phyloP scores from a whole-genome alignment of 2,888 invertebrate species.

The Stegana nigrithorax region DNA sequence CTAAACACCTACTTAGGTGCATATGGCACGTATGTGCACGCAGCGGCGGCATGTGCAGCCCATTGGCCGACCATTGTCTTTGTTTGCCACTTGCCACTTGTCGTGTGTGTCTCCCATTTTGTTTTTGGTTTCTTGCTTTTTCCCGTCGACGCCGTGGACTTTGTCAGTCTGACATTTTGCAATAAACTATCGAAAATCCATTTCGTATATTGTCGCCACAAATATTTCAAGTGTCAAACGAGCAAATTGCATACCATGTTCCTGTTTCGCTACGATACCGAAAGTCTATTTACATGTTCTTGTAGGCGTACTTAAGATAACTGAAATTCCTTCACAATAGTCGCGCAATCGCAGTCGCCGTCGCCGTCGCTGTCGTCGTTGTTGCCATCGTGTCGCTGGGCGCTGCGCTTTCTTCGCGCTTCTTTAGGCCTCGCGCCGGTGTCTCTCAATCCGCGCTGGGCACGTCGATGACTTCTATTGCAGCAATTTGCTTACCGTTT shows the following conservation, averaged over 20 bases:
- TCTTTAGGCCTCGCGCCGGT: not conserved
- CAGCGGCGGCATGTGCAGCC: not conserved
- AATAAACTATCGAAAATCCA: constrained; percentile 7
- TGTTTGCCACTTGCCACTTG: constrained; percentile 44
- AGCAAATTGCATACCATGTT: constrained; percentile 66
- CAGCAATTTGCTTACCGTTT: constrained; percentile 52
- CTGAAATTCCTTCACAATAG: constrained; percentile 54
- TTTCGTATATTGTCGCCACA: constrained; percentile 53
- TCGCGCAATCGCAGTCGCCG: not conserved
- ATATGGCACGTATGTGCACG: not conserved
- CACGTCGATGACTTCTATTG: constrained; percentile 8
- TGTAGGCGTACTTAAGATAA: constrained; percentile 66
- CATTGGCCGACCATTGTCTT: constrained; percentile 18
- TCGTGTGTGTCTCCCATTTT: constrained; percentile 46
- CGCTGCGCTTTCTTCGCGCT: not conserved
- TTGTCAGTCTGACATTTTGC: constrained; percentile 16
- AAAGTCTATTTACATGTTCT: constrained; percentile 66
- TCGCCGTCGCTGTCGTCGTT: not conserved
- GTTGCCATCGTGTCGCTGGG: not conserved
- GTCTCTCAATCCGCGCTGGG: constrained; percentile 6
- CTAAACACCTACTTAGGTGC: constrained; percentile 9
- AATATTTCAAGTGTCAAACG: constrained; percentile 66
- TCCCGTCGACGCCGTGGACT: constrained; percentile 45
- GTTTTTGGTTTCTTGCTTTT: too few species aligned
- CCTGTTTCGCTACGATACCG: constrained; percentile 56